Conservation (phyloP, 2,797 vertebrate species). For the Menidia menidia region DNA sequence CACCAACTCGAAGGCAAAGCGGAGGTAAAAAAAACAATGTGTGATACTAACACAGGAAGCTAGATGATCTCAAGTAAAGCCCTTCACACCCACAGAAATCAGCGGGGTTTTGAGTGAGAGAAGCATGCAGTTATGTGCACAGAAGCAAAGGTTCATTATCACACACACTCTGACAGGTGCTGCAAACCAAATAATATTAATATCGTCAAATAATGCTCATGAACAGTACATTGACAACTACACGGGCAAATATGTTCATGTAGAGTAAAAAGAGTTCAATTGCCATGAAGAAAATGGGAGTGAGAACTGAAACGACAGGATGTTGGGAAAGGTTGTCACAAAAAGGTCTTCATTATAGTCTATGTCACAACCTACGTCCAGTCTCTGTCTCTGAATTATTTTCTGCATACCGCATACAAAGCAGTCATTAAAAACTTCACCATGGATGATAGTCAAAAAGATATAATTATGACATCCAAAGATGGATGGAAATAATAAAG, state of each 20-base stretch:
- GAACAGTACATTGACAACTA: constrained; percentile 4
- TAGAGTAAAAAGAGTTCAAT: background rate
- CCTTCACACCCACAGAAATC: constrained; percentile 36
- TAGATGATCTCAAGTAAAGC: constrained; percentile 49
- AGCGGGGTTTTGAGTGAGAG: constrained; percentile 17
- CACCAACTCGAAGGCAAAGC: constrained; percentile 64
- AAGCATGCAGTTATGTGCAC: constrained; percentile 37
- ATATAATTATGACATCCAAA: constrained; percentile 16
- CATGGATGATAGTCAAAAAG: constrained; percentile 12
- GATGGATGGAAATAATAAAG: constrained; percentile 26
- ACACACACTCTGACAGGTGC: background rate
- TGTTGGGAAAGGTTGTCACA: constrained; percentile 1
- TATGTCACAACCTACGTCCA: constrained; percentile 2
- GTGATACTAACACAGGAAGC: constrained; percentile 44
- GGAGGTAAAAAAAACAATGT: constrained; percentile 56
- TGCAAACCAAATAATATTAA: constrained; percentile 32
- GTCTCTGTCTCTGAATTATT: constrained; percentile 15
- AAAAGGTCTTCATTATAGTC: constrained; percentile 2
- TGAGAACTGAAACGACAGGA: constrained; percentile 30
- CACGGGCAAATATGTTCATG: background rate
- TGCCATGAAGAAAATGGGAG: background rate
- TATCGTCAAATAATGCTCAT: constrained; percentile 10
- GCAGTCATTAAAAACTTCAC: constrained; percentile 1
- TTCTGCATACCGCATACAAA: constrained; percentile 1
- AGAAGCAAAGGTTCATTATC: background rate